These are phyloP conservation scores for Aurelia aurita complex sp. Pacific DNA, from an alignment of 30 jellyfish, hydroid and myxozoan genomes.

Conservation along the genomic window DNA sequence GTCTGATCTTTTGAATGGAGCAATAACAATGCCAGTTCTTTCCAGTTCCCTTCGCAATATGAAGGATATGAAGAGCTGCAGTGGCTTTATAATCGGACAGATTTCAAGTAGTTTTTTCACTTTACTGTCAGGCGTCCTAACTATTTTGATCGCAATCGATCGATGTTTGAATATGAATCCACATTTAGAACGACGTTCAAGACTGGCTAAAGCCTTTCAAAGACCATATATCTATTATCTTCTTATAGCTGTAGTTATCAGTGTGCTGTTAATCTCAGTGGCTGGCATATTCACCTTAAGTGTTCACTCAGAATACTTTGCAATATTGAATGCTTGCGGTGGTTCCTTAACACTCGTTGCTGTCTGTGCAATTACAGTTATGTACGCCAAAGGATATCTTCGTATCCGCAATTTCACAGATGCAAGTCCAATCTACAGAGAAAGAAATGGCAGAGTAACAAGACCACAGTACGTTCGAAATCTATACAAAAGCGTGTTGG, in stretches of 20 bases:
- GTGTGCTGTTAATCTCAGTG: background rate
- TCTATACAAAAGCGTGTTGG: slow-evolving; percentile 12
- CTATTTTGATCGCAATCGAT: background rate
- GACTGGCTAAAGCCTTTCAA: background rate
- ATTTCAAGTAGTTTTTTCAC: background rate
- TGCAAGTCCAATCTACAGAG: background rate
- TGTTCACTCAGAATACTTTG: background rate
- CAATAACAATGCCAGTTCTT: background rate
- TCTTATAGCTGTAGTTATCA: background rate
- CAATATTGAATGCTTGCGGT: background rate
- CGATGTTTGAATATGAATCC: slow-evolving; percentile 18
- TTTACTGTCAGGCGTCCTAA: background rate
- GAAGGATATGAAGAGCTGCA: background rate
- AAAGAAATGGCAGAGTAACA: background rate
- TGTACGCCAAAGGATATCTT: background rate
- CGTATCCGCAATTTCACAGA: background rate
- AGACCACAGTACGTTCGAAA: slow-evolving; percentile 20
- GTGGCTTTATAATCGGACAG: background rate
- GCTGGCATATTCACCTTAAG: background rate
- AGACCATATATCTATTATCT: background rate
- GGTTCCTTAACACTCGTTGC: background rate
- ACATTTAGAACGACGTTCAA: background rate
- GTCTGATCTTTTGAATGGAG: background rate
- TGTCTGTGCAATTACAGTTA: background rate
- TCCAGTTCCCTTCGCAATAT: background rate